Conservation (phyloP, 1,140 invertebrate species). For the Orchestia grillus region DNA sequence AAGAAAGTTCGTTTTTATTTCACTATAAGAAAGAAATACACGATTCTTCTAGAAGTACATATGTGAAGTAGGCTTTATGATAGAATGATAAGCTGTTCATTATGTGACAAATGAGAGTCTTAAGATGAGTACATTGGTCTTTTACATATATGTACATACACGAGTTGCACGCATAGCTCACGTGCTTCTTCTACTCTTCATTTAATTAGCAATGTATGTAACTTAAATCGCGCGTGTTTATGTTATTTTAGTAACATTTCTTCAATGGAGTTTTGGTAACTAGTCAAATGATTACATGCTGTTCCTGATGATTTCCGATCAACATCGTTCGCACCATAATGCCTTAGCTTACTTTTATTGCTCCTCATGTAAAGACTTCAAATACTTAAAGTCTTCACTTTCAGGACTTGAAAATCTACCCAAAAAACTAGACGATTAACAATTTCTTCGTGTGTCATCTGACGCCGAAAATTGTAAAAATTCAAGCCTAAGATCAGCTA, state of each 20-base stretch:
- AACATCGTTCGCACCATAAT: too few species aligned
- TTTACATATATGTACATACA: conserved; percentile 24
- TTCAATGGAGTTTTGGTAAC: not conserved
- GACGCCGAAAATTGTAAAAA: not conserved
- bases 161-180: not conserved
- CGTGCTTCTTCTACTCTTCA: not conserved
- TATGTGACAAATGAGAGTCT: not conserved
- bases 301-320: too few species aligned
- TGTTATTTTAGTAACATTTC: not conserved
- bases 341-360: too few species aligned
- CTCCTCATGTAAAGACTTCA: not conserved
- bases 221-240: not conserved
- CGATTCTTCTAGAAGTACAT: too few species aligned
- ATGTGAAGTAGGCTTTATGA: not conserved
- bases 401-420: not conserved
- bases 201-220: not conserved
- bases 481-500: not conserved
- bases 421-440: not conserved
- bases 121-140: conserved; percentile 12
- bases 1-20: not conserved
- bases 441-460: not conserved
- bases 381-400: not conserved
- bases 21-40: not conserved
- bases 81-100: not conserved
- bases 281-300: not conserved